phyloP scores from a whole-genome alignment of 2,888 invertebrate species.

The Leptogaster cylindrica region DNA sequence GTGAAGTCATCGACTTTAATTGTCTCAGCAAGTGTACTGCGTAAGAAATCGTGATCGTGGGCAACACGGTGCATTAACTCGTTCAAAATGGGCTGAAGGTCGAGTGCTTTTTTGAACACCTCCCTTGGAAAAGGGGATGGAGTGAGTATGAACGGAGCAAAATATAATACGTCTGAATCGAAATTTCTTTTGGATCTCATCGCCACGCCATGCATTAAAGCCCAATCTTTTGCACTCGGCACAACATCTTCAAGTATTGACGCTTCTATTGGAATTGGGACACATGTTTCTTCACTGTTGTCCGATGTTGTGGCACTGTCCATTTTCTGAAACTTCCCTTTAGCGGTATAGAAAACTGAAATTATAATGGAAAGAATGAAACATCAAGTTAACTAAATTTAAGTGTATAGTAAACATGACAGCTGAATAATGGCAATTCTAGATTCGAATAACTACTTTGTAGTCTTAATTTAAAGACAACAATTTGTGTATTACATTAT shows the following conservation, averaged over 20 bases:
- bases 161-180: slow-evolving; percentile 71
- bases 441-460: too few relatives aligned
- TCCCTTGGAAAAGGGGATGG: slow-evolving; percentile 80
- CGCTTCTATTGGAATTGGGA: slow-evolving; percentile 71
- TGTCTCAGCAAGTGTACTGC: slow-evolving; percentile 75
- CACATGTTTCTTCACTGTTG: too few relatives aligned
- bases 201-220: slow-evolving; percentile 81
- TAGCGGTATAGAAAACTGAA: too few relatives aligned
- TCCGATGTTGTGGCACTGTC: too few relatives aligned
- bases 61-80: slow-evolving; percentile 86
- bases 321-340: too few relatives aligned
- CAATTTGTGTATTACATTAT: too few relatives aligned
- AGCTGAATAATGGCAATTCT: too few relatives aligned
- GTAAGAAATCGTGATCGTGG: slow-evolving; percentile 78
- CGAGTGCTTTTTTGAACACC: slow-evolving; percentile 76
- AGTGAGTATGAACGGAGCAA: slow-evolving; percentile 79
- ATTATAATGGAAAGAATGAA: too few relatives aligned
- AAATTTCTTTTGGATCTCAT: slow-evolving; percentile 76
- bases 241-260: slow-evolving; percentile 70
- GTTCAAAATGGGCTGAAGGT: slow-evolving; percentile 78
- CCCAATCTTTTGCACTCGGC: slow-evolving; percentile 82
- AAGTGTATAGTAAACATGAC: too few relatives aligned
- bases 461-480: too few relatives aligned
- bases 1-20: slow-evolving; percentile 90
- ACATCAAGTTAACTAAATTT: too few relatives aligned